Percentiles rank a stretch among this genome's conserved stretches.
These are phyloP conservation scores for Catajapyx aquilonaris DNA, from an alignment of 1,140 invertebrate genomes.

Conservation along the genomic window DNA sequence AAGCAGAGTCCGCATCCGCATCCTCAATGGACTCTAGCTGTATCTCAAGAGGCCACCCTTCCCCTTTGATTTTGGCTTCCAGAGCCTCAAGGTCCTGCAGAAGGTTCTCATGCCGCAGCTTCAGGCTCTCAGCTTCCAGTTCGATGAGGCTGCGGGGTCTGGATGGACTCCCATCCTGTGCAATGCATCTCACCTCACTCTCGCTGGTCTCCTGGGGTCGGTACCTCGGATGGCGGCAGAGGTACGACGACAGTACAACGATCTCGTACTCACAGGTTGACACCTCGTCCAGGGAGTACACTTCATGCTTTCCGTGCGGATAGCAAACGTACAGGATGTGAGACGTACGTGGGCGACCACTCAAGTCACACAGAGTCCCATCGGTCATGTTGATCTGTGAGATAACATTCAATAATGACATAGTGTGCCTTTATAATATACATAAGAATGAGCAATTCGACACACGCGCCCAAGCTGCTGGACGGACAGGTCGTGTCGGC, in stretches of 20 bases:
- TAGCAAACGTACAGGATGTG: conserved; percentile 70
- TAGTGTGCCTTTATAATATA: too few species aligned
- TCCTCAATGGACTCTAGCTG: conserved; percentile 1
- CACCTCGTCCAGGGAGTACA: conserved; percentile 80
- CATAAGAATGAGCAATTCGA: too few species aligned
- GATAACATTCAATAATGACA: too few species aligned
- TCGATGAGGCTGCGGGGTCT: conserved; percentile 50
- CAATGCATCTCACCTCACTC: conserved; percentile 57
- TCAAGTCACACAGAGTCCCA: conserved; percentile 81
- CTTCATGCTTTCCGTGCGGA: conserved; percentile 64
- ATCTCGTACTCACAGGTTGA: conserved; percentile 88
- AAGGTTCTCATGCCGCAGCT: conserved; percentile 35
- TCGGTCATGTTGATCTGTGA: conserved; percentile 22
- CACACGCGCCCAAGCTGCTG: too few species aligned
- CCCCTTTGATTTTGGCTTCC: conserved; percentile 12
- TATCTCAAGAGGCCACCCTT: conserved; percentile 10
- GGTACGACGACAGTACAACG: conserved; percentile 56
- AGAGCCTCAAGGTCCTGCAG: conserved; percentile 13
- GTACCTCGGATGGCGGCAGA: conserved; percentile 77
- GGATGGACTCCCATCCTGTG: conserved; percentile 40
- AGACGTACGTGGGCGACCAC: conserved; percentile 52
- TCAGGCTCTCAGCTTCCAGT: conserved; percentile 46
- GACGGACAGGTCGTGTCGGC: too few species aligned
- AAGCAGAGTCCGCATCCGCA: too few species aligned
- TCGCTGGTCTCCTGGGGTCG: conserved; percentile 54